phyloP scores from a whole-genome alignment of 2,888 invertebrate genomes.

The Frankliniella fusca region DNA sequence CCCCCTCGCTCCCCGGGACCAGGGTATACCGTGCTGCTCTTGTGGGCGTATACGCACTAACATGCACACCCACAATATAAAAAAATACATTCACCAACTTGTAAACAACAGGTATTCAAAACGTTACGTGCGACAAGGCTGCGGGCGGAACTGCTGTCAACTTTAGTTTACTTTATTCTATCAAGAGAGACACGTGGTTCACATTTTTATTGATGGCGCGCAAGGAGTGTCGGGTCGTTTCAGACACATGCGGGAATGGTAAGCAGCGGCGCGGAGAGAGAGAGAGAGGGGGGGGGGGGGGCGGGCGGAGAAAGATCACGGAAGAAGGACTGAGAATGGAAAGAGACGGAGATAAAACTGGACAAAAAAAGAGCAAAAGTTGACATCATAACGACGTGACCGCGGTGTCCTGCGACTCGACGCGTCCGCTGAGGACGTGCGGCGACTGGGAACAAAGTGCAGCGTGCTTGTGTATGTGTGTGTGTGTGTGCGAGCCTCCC shows the following conservation, averaged over 20 bases:
- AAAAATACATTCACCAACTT: no score
- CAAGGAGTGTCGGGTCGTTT: slow-evolving; percentile 4
- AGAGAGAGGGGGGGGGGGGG: slow-evolving; percentile 35
- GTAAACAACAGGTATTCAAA: no score
- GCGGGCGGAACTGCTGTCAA: no score
- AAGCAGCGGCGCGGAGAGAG: slow-evolving; percentile 36
- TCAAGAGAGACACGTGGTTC: no score
- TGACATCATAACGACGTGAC: slow-evolving; percentile 20
- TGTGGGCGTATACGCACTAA: no score
- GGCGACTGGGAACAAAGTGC: neutral
- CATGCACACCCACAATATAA: no score
- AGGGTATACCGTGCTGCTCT: no score
- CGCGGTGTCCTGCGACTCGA: slow-evolving; percentile 17
- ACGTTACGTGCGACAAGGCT: no score
- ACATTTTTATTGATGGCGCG: slow-evolving; percentile 5
- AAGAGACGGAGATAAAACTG: slow-evolving; percentile 30
- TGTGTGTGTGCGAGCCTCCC: no score
- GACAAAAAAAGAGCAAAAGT: slow-evolving; percentile 1
- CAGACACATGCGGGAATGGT: slow-evolving; percentile 36
- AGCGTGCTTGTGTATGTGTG: neutral
- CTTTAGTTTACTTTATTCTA: no score
- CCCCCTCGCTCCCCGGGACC: no score
- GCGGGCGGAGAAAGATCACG: slow-evolving; percentile 29
- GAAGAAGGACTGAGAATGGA: neutral
- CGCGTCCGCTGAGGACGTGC: slow-evolving; percentile 17